Conservation (phyloP, 1,140 invertebrate genomes). For the Phymorhynchus buccinoides region DNA sequence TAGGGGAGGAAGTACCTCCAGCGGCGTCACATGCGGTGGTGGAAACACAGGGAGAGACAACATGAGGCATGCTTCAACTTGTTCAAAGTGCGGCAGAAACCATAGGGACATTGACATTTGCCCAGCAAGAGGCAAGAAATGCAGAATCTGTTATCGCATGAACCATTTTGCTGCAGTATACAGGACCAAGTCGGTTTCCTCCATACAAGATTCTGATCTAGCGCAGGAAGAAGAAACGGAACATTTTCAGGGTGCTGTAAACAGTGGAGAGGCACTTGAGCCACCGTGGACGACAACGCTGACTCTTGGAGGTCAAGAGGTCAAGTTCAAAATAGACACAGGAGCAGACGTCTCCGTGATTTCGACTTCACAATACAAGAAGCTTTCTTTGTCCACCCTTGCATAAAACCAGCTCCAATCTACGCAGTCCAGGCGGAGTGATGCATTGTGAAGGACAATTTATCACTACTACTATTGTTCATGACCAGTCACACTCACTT, state of each 20-base stretch:
- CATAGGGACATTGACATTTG: not conserved
- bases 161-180: not conserved
- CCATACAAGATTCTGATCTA: no score
- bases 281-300: not conserved
- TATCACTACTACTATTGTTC: not conserved
- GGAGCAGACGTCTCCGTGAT: conserved; percentile 38
- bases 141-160: not conserved
- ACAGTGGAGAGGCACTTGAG: no score
- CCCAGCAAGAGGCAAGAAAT: not conserved
- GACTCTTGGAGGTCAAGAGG: not conserved
- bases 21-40: no score
- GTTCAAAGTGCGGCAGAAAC: not conserved
- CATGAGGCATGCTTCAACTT: no score
- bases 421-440: not conserved
- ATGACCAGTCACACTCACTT: not conserved
- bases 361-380: not conserved
- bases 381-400: not conserved
- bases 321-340: conserved; percentile 40
- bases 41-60: no score
- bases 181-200: no score
- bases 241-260: no score
- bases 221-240: not conserved
- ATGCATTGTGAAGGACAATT: not conserved
- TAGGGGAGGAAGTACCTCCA: no score
- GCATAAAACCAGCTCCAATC: not conserved